Percentiles rank a stretch among this genome's conserved stretches.
Evolutionary conservation across 2,888 invertebrate species (phyloP).

Genomic region (Carpatolechia fugitivella): DNA sequence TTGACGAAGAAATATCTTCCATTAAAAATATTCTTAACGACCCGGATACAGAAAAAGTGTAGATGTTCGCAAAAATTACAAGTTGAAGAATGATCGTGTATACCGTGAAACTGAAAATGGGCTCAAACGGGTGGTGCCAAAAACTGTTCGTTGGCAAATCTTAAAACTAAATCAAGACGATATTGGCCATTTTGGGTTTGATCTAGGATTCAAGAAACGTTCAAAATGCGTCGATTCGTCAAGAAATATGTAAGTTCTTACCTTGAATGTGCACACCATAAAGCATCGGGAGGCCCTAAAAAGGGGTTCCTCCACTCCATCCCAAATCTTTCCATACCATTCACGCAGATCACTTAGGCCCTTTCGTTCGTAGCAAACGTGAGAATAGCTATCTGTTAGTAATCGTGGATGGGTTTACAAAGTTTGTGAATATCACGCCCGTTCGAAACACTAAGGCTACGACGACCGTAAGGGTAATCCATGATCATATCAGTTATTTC

Average conservation of each 20-base stretch:
- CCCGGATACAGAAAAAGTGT: not conserved
- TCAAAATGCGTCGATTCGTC: constrained; percentile 20
- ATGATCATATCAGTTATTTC: too few relatives aligned
- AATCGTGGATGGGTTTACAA: too few relatives aligned
- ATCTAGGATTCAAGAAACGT: constrained; percentile 15
- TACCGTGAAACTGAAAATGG: constrained; percentile 14
- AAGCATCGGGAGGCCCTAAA: constrained; percentile 8
- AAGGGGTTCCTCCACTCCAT: too few relatives aligned
- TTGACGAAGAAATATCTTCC: not conserved
- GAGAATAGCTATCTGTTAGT: too few relatives aligned
- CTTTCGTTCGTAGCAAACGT: too few relatives aligned
- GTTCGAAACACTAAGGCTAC: too few relatives aligned
- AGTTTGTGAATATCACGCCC: too few relatives aligned
- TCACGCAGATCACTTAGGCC: too few relatives aligned
- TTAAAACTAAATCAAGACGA: constrained; percentile 18
- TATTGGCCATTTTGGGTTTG: constrained; percentile 20
- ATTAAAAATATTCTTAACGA: not conserved
- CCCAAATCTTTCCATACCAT: too few relatives aligned
- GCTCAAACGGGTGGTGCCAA: constrained; percentile 17
- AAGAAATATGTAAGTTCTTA: constrained; percentile 21
- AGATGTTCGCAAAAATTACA: constrained; percentile 9
- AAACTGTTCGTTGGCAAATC: constrained; percentile 20
- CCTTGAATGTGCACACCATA: constrained; percentile 20
- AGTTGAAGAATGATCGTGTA: constrained; percentile 14
- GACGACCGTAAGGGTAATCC: too few relatives aligned